These are phyloP conservation scores for Gracilinanus agilis DNA, from an alignment of 2,113 vertebrate genomes.

Conservation along the genomic window DNA sequence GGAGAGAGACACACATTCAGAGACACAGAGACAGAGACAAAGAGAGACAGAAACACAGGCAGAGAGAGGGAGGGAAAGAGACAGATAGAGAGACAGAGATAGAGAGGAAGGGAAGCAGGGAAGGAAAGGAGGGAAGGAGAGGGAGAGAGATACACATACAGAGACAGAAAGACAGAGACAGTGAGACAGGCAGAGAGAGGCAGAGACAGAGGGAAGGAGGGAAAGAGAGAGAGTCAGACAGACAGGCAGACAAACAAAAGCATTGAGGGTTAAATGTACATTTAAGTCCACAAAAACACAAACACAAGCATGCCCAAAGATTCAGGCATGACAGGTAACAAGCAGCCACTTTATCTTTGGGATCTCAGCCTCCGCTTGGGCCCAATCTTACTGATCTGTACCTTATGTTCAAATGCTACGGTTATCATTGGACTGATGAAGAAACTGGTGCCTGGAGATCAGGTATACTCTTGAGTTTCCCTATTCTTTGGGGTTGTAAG, in stretches of 20 bases:
- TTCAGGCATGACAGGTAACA: background rate
- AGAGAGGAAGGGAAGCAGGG: too few relatives aligned
- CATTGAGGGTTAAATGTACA: background rate
- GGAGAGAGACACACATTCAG: too few relatives aligned
- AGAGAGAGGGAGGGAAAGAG: too few relatives aligned
- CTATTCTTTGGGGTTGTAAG: background rate
- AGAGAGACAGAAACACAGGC: too few relatives aligned
- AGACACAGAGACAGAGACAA: too few relatives aligned
- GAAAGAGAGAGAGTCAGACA: too few relatives aligned
- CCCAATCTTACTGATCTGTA: background rate
- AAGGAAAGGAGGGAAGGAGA: too few relatives aligned
- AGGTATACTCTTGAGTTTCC: background rate
- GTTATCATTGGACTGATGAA: background rate
- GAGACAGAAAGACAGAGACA: too few relatives aligned
- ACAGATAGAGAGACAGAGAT: too few relatives aligned
- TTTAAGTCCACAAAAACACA: background rate
- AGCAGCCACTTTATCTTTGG: background rate
- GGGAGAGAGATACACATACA: too few relatives aligned
- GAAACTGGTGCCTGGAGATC: background rate
- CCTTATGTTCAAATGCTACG: background rate
- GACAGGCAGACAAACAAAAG: background rate
- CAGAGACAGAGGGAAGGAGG: too few relatives aligned
- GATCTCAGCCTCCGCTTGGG: background rate
- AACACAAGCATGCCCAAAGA: background rate
- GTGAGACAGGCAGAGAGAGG: too few relatives aligned